Percentiles rank a stretch among this genome's conserved stretches.
Evolutionary conservation across 2,113 vertebrate genomes (phyloP).

Genomic region (Rostratula benghalensis): DNA sequence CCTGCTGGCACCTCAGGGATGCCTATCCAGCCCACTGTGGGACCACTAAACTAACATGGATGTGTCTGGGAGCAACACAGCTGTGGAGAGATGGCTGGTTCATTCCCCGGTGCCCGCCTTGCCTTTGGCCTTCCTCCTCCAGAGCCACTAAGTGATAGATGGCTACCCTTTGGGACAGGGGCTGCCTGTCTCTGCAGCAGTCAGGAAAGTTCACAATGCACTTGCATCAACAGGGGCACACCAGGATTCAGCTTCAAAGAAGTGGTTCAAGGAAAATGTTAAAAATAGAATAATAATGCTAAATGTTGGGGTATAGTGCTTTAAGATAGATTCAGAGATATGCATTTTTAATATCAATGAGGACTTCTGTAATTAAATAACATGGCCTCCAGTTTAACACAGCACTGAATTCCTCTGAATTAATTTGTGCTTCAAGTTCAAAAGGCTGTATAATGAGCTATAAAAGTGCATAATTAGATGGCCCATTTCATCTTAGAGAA

Average conservation of each 20-base stretch:
- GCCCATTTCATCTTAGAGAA: constrained; percentile 1
- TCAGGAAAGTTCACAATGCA: fast-evolving
- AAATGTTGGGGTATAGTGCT: not conserved
- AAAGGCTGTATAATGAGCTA: constrained; percentile 21
- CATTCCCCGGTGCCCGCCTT: fast-evolving
- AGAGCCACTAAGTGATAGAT: not conserved
- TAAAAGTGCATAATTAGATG: constrained; percentile 24
- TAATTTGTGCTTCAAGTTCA: constrained; percentile 7
- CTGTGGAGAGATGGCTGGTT: too few species aligned
- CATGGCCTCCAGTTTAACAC: not conserved
- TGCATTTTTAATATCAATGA: not conserved
- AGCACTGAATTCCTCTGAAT: not conserved
- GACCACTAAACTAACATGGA: not conserved
- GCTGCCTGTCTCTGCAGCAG: not conserved
- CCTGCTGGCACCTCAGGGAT: fast-evolving
- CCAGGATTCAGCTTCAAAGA: not conserved
- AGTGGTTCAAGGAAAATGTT: not conserved
- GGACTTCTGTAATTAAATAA: not conserved
- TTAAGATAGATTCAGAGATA: not conserved
- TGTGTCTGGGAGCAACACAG: not conserved
- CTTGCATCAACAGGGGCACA: not conserved
- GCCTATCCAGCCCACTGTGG: fast-evolving
- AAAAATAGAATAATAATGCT: not conserved
- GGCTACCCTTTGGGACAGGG: not conserved
- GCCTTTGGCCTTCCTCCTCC: not conserved